Evolutionary conservation across 2,888 invertebrate species (phyloP).

Genomic region (Drosophila fulvimacula): DNA sequence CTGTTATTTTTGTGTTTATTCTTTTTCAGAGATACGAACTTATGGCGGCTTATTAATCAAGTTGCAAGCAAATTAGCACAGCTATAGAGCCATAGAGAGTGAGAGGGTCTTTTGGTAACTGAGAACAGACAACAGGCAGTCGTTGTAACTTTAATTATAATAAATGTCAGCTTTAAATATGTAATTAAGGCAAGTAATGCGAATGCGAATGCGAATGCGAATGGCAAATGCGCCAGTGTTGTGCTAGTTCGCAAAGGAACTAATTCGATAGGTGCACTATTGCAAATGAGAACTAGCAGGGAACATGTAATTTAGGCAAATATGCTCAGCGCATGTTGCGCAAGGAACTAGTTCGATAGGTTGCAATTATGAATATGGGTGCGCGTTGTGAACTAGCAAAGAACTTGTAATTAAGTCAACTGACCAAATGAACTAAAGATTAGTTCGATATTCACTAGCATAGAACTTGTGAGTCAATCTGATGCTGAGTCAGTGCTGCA

Average conservation of each 20-base stretch:
- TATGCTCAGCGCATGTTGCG: neutral
- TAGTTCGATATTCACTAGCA: neutral
- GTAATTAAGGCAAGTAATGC: slow-evolving; percentile 60
- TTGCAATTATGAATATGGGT: neutral
- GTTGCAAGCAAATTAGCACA: slow-evolving; percentile 71
- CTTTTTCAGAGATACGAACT: slow-evolving; percentile 62
- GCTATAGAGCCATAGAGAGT: slow-evolving; percentile 23
- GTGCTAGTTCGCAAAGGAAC: slow-evolving; percentile 14
- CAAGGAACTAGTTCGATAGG: slow-evolving; percentile 3
- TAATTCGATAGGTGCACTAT: slow-evolving; percentile 5
- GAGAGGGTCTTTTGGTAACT: slow-evolving; percentile 11
- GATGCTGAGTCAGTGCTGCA: neutral
- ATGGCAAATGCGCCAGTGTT: slow-evolving; percentile 21
- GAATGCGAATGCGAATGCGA: slow-evolving; percentile 23
- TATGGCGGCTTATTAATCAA: slow-evolving; percentile 76
- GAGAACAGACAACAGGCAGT: slow-evolving; percentile 29
- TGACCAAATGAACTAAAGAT: neutral
- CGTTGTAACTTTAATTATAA: slow-evolving; percentile 72
- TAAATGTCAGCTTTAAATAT: slow-evolving; percentile 77
- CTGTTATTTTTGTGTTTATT: slow-evolving; percentile 41
- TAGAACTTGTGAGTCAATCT: neutral
- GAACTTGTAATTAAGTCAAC: neutral
- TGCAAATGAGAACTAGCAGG: neutral
- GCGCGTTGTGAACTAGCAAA: neutral
- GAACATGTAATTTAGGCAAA: neutral